Evolutionary conservation across 2,888 invertebrate species (phyloP).

Genomic region (Eupeodes latifasciatus): DNA sequence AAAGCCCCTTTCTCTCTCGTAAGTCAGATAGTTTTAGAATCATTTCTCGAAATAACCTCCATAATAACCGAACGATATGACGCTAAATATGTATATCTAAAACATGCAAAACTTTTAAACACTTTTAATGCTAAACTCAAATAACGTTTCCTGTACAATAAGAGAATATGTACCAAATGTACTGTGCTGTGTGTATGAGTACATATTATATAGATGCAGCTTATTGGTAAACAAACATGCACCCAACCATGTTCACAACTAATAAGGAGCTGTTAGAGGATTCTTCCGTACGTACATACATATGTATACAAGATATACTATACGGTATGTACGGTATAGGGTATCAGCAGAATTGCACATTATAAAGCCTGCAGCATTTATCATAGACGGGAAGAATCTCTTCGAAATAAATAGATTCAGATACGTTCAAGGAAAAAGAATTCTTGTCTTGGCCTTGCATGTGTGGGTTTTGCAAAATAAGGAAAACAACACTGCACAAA

Average conservation of each 20-base stretch:
- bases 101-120: slow-evolving; percentile 55
- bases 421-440: slow-evolving; percentile 46
- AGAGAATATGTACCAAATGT: no score
- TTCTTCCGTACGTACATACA: slow-evolving; percentile 50
- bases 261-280: slow-evolving; percentile 72
- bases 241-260: slow-evolving; percentile 71
- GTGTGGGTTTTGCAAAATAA: neutral
- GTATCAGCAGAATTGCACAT: neutral
- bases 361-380: slow-evolving; percentile 54
- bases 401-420: slow-evolving; percentile 36
- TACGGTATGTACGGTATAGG: neutral
- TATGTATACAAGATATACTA: neutral
- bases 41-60: slow-evolving; percentile 39
- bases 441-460: neutral
- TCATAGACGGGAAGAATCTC: slow-evolving; percentile 63
- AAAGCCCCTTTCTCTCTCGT: neutral
- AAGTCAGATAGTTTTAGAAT: slow-evolving; percentile 30
- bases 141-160: slow-evolving; percentile 53
- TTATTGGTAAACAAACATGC: slow-evolving; percentile 74
- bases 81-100: slow-evolving; percentile 27
- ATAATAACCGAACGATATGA: slow-evolving; percentile 4
- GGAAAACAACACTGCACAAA: slow-evolving; percentile 27
- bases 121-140: slow-evolving; percentile 71
- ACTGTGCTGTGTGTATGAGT: neutral
- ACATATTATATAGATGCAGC: slow-evolving; percentile 35